Percentiles rank a stretch among this genome's conserved stretches.
These are phyloP conservation scores for Myotis brandtii DNA, from an alignment of 2,113 vertebrate species.

Conservation along the genomic window DNA sequence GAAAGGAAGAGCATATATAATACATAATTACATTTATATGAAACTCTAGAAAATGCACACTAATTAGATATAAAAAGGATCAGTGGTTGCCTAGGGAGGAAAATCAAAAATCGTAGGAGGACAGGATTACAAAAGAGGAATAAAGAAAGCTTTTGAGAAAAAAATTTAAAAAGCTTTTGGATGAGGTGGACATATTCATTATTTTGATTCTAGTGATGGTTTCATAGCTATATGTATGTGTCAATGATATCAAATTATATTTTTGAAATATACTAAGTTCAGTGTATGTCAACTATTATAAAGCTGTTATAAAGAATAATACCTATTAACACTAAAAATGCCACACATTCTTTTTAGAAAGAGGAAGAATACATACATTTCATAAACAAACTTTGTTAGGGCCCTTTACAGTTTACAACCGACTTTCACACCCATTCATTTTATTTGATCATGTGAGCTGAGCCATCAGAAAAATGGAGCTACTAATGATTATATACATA, in stretches of 20 bases:
- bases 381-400: slow-evolving; percentile 10
- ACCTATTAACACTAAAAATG: slow-evolving; percentile 7
- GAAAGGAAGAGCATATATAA: slow-evolving; percentile 45
- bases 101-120: background rate
- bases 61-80: slow-evolving; percentile 41
- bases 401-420: slow-evolving; percentile 18
- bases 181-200: background rate
- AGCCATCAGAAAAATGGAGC: slow-evolving; percentile 27
- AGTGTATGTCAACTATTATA: slow-evolving; percentile 31
- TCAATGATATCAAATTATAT: background rate
- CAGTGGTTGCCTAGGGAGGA: background rate
- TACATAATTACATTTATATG: slow-evolving; percentile 49
- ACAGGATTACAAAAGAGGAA: background rate
- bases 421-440: background rate
- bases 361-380: slow-evolving; percentile 51
- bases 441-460: slow-evolving; percentile 31
- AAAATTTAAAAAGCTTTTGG: background rate
- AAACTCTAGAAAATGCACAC: slow-evolving; percentile 51
- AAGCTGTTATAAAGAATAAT: slow-evolving; percentile 11
- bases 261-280: slow-evolving; percentile 25
- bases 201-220: slow-evolving; percentile 19
- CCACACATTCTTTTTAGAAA: slow-evolving; percentile 31
- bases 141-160: background rate
- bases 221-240: background rate
- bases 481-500: background rate